phyloP scores from a whole-genome alignment of 2,113 vertebrate species.

The Mesoclemmys tuberculata region DNA sequence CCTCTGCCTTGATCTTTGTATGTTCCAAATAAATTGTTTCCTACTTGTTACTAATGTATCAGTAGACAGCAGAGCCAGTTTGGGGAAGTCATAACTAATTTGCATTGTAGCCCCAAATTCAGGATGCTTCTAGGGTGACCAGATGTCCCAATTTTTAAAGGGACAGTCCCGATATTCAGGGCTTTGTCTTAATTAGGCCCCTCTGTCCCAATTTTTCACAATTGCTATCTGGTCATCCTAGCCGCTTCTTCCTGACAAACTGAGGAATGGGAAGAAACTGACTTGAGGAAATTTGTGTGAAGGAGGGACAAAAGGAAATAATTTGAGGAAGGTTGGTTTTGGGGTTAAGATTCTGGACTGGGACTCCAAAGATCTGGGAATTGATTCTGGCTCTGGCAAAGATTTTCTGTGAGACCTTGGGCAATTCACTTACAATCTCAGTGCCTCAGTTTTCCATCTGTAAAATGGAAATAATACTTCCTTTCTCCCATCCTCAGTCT shows the following conservation, averaged over 20 bases:
- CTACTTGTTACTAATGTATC: not conserved
- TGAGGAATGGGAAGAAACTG: not conserved
- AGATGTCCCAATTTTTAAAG: too few species aligned
- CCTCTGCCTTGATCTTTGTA: not conserved
- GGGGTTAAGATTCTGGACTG: not conserved
- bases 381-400: not conserved
- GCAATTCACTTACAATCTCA: not conserved
- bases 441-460: not conserved
- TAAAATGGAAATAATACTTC: not conserved
- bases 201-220: too few species aligned
- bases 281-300: not conserved
- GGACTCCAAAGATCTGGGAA: not conserved
- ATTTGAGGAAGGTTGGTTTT: not conserved
- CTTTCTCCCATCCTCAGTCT: not conserved
- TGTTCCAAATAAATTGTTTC: not conserved
- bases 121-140: not conserved
- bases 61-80: not conserved
- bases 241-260: not conserved
- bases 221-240: too few species aligned
- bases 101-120: not conserved
- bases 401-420: not conserved
- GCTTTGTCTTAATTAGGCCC: too few species aligned
- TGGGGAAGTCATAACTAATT: not conserved
- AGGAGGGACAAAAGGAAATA: not conserved
- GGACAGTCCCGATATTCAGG: too few species aligned